These are phyloP conservation scores for Macquaria australasica DNA, from an alignment of 2,113 vertebrate species.

Conservation along the genomic window DNA sequence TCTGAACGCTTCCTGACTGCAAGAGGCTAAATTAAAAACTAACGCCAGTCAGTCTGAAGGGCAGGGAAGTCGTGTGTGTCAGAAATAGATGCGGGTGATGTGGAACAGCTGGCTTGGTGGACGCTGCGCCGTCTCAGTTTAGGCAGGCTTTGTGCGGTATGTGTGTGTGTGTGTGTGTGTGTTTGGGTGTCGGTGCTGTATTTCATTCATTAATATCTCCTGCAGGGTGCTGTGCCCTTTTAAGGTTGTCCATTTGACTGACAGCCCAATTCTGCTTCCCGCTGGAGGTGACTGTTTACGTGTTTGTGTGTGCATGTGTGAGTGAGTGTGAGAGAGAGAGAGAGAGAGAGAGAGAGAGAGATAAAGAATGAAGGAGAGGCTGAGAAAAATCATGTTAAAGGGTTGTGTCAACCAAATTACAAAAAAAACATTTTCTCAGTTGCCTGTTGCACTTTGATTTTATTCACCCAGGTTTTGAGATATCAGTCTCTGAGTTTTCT, in stretches of 20 bases:
- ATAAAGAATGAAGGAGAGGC: not conserved
- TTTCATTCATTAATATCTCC: conserved; percentile 72
- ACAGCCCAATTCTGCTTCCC: conserved; percentile 72
- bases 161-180: conserved; percentile 21
- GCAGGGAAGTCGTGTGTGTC: conserved; percentile 34
- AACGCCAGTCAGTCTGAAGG: conserved; percentile 52
- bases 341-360: not conserved
- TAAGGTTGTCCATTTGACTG: conserved; percentile 73
- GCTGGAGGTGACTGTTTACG: conserved; percentile 69
- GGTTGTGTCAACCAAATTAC: not conserved
- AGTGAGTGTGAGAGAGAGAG: not conserved
- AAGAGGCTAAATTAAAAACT: conserved; percentile 44
- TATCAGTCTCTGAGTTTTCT: not conserved
- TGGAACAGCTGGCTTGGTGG: conserved; percentile 58
- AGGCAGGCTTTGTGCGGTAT: conserved; percentile 6
- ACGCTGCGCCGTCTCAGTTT: conserved; percentile 28
- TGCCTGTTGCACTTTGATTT: not conserved
- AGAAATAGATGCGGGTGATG: conserved; percentile 43
- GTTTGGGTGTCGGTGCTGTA: conserved; percentile 28
- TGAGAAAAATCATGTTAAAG: not conserved
- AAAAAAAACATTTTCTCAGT: not conserved
- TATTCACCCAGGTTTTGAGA: not conserved
- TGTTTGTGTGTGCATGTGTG: conserved; percentile 27
- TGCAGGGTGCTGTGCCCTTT: conserved; percentile 69
- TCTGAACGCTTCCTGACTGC: conserved; percentile 4